Base-by-base conservation (phyloP, 2,113 vertebrate species). In the Microtus richardsoni region DNA sequence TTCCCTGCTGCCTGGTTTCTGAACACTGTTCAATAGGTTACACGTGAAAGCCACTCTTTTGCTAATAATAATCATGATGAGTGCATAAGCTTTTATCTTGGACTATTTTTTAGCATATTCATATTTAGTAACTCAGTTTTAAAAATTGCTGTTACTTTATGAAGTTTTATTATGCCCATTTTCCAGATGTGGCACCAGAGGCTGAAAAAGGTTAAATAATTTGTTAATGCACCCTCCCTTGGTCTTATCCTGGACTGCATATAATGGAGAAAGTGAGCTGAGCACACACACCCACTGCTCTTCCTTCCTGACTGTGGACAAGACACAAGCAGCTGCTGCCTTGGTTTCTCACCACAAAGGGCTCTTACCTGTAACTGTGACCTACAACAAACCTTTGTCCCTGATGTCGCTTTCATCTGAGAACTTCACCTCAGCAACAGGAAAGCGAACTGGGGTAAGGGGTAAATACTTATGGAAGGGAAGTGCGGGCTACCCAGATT, bases 311-410 rank as follows among this genome's bases (percentile, higher is more conserved):
- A 22, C 60, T 44, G 39, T 19, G 26, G 26, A 5, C 17, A 33
- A 1, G 0, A 10, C 1, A 0, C 1, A 44, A 64, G 33, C 39
- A 85, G 83, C 17, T 13, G 60, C 41, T 33, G 39, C 30, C 16
- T 85, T 7, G 62, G 13, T 44, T 66, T 47, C 60, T 28, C 60
- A 7, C 60, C 9, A 19, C 9, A 30, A 12, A 47, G 83, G 41
- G 28, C 28, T 66, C 28, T 47, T 7, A 66, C 82, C 82, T 85
- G 41, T 19, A 47, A 66, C 41, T 39, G 39, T 84, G 60, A 44
- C 24, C 79, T 28, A 39, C 24, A 83, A 16, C 22, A 60, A 41
- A 28, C 58, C 58, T 62, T 26, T 13, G 10, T 41, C 58, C 26
- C 39, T 33, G 1, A 33, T 0, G 16, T 30, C 5, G 58, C 82